phyloP scores from a whole-genome alignment of 2,888 invertebrate species.

The Matsumyia berberina region DNA sequence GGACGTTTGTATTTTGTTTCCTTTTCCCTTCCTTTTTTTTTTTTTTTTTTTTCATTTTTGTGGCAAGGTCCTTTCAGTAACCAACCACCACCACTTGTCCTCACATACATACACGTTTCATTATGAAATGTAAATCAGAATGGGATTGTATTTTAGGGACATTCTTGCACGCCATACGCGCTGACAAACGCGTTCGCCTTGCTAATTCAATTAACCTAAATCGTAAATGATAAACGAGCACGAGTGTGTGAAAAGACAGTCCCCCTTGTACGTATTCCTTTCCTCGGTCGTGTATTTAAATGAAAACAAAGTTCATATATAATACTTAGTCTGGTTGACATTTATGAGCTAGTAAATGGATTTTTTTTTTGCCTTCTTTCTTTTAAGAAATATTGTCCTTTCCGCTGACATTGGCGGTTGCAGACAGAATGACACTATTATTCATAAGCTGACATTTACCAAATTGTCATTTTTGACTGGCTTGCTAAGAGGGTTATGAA shows the following conservation, averaged over 20 bases:
- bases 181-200: slow-evolving; percentile 53
- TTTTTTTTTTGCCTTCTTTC: slow-evolving; percentile 13
- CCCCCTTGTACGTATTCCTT: slow-evolving; percentile 31
- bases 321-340: slow-evolving; percentile 58
- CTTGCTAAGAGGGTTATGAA: background rate
- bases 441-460: slow-evolving; percentile 40
- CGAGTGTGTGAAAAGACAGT: slow-evolving; percentile 13
- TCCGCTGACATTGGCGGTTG: slow-evolving; percentile 28
- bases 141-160: slow-evolving; percentile 39
- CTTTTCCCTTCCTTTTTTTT: background rate
- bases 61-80: slow-evolving; percentile 10
- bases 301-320: slow-evolving; percentile 61
- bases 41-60: background rate
- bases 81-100: background rate
- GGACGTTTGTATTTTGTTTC: slow-evolving; percentile 1
- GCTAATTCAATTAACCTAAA: slow-evolving; percentile 61
- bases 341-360: slow-evolving; percentile 61
- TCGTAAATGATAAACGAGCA: slow-evolving; percentile 63
- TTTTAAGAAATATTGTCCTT: slow-evolving; percentile 29
- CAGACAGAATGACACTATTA: slow-evolving; percentile 48
- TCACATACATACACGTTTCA: slow-evolving; percentile 7
- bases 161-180: slow-evolving; percentile 51
- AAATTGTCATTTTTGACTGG: slow-evolving; percentile 30
- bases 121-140: slow-evolving; percentile 50
- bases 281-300: slow-evolving; percentile 34